phyloP scores from a whole-genome alignment of 2,797 vertebrate genomes.

The Spinibarbus caldwelli region DNA sequence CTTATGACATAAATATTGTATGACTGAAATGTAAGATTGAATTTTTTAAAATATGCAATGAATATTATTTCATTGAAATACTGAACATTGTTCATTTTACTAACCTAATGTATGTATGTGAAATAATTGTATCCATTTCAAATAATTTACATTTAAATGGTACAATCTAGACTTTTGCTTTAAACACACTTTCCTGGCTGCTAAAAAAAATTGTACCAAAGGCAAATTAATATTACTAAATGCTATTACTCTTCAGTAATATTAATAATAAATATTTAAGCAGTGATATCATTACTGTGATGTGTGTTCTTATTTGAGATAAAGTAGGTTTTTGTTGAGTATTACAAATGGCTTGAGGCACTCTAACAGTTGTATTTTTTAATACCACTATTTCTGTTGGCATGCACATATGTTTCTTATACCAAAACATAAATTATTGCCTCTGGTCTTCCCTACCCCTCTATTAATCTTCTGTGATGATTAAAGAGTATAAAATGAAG shows the following conservation, averaged over 20 bases:
- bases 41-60: not conserved
- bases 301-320: not conserved
- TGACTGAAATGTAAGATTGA: too few species aligned
- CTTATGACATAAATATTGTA: slow-evolving; percentile 9
- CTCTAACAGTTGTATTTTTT: not conserved
- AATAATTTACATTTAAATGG: not conserved
- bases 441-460: not conserved
- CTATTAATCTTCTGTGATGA: not conserved
- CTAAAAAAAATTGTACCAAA: not conserved
- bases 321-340: not conserved
- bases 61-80: not conserved
- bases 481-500: not conserved
- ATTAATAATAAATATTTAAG: slow-evolving; percentile 24
- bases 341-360: slow-evolving; percentile 1
- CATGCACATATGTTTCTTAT: not conserved
- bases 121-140: slow-evolving; percentile 4
- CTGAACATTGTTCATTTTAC: not conserved
- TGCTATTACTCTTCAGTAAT: not conserved
- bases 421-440: not conserved
- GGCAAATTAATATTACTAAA: slow-evolving; percentile 4
- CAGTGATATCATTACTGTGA: slow-evolving; percentile 5
- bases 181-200: not conserved
- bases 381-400: not conserved
- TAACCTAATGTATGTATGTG: not conserved
- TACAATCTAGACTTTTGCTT: not conserved